Conservation (phyloP, 2,888 invertebrate genomes). For the Thysanoteuthis rhombus region DNA sequence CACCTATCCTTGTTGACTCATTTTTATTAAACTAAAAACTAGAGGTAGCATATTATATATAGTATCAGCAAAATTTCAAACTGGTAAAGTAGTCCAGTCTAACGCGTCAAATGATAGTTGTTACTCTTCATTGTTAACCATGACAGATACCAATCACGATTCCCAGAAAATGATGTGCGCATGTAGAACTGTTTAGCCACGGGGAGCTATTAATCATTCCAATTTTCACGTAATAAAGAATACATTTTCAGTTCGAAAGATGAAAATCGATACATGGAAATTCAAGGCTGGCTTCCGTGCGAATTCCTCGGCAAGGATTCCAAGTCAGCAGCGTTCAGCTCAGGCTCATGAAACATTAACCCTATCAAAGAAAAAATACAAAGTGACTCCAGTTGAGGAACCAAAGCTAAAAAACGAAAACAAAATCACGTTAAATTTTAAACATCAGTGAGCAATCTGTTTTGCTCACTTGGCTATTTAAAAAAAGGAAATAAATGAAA, state of each 20-base stretch:
- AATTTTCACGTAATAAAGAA: neutral
- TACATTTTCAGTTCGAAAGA: neutral
- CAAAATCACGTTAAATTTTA: neutral
- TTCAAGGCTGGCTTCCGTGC: neutral
- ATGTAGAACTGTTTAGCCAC: neutral
- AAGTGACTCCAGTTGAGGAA: neutral
- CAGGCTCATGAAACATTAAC: neutral
- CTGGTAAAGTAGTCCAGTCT: no score
- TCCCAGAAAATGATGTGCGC: neutral
- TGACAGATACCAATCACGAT: neutral
- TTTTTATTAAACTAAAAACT: no score
- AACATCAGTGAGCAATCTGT: neutral
- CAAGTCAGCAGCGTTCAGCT: neutral
- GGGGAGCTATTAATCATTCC: neutral
- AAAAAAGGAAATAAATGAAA: neutral
- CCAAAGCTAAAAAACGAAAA: no score
- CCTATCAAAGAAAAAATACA: neutral
- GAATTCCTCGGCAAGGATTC: neutral
- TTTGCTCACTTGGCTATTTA: neutral
- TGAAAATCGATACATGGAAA: neutral
- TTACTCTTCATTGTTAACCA: no score
- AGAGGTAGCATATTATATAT: no score
- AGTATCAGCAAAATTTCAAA: no score
- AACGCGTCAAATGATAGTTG: no score
- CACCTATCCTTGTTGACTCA: no score